Percentiles rank a stretch among this genome's conserved stretches.
phyloP scores from a whole-genome alignment of 2,888 invertebrate genomes.

The Plagodis pulveraria region DNA sequence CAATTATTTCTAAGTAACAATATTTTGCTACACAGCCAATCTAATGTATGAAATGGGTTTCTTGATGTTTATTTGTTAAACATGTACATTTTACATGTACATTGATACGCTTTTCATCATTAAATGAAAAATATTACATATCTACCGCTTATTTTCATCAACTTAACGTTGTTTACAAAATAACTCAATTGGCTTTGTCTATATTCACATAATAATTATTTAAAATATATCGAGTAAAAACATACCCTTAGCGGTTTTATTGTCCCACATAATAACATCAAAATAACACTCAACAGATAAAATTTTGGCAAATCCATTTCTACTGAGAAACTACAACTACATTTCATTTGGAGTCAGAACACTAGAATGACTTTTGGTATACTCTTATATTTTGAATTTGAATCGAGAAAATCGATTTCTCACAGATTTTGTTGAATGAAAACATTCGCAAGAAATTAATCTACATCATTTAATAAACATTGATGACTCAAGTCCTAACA shows the following conservation, averaged over 20 bases:
- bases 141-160: too few relatives aligned
- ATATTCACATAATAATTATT: too few relatives aligned
- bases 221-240: too few relatives aligned
- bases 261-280: conserved; percentile 2
- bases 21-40: too few relatives aligned
- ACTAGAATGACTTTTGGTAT: conserved; percentile 1
- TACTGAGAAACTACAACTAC: neutral
- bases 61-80: too few relatives aligned
- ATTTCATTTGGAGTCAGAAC: conserved; percentile 4
- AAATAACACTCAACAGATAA: conserved; percentile 7
- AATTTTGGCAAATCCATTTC: conserved; percentile 12
- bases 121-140: too few relatives aligned
- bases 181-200: too few relatives aligned
- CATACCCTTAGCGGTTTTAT: neutral
- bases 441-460: neutral
- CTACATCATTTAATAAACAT: conserved; percentile 4
- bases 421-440: conserved; percentile 5
- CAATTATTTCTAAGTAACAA: too few relatives aligned
- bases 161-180: too few relatives aligned
- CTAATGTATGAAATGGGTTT: too few relatives aligned
- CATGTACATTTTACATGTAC: too few relatives aligned
- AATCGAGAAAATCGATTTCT: conserved; percentile 13
- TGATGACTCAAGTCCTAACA: neutral
- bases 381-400: conserved; percentile 1
- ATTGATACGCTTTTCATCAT: too few relatives aligned